Percentiles rank a stretch among this genome's conserved stretches.
phyloP scores from a whole-genome alignment of 2,888 invertebrate species.

The Chrysina gloriosa region DNA sequence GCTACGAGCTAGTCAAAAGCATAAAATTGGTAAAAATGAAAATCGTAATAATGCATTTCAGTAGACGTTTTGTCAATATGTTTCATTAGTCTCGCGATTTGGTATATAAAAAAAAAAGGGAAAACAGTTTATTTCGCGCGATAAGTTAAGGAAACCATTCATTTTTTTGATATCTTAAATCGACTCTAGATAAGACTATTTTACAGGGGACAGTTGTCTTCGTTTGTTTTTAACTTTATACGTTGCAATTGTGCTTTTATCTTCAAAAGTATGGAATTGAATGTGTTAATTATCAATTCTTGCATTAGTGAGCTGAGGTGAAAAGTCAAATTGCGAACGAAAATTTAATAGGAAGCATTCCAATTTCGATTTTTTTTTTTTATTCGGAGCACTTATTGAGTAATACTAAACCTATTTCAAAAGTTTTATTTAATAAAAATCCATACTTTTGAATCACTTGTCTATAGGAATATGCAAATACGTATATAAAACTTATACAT shows the following conservation, averaged over 20 bases:
- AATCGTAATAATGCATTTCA: constrained; percentile 31
- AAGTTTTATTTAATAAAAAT: not conserved
- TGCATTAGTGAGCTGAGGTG: too few relatives aligned
- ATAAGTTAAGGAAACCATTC: constrained; percentile 2
- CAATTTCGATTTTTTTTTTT: not conserved
- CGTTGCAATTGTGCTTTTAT: not conserved
- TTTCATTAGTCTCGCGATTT: not conserved
- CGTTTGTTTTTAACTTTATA: not conserved
- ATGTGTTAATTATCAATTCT: not conserved
- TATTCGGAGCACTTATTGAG: too few relatives aligned
- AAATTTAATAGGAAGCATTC: too few relatives aligned
- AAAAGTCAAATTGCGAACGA: too few relatives aligned
- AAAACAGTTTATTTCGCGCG: not conserved
- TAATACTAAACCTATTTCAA: not conserved
- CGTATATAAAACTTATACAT: not conserved
- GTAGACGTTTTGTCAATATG: constrained; percentile 21
- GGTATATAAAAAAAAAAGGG: not conserved
- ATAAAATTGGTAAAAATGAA: constrained; percentile 22
- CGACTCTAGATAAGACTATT: not conserved
- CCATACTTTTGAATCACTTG: not conserved
- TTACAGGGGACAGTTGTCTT: not conserved
- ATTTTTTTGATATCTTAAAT: constrained; percentile 2
- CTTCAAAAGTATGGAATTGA: constrained; percentile 8
- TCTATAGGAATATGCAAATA: not conserved
- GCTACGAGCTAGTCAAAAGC: constrained; percentile 43